Evolutionary conservation across 2,797 vertebrate genomes (phyloP), one percentile per base, ranked within the genome.

Genomic region (Podargus strigoides): DNA sequence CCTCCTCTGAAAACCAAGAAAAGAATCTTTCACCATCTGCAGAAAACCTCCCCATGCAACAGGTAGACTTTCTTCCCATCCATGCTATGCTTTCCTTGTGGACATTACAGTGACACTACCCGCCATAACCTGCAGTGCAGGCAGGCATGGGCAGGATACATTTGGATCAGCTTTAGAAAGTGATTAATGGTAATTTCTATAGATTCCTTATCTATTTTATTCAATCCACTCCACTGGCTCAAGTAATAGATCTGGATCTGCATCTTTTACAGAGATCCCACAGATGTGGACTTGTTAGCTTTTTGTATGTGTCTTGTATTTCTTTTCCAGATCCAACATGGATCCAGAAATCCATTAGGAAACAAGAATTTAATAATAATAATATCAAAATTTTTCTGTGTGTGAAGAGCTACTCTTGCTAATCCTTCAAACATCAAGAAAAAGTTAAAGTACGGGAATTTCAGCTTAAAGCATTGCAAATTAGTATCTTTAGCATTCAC

Each of bases 401-500:
- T 49, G 22, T 52, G 41, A 76, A 68, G 49, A 84, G 18, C 20
- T 50, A 66, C 39, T 62, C 30, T 34, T 68, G 52, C 14, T 72
- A 28, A 88, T 94, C n/a, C n/a, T 87, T 85, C 49, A 78, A 89
- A 63, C 2, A 17, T 16, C 36, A 84, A 67, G 21, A 68, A 67
- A 78, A 77, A 60, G 42, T 41, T 52, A 26, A 88, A 86, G 28
- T 44, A 66, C 19, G 30, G n/a, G 23, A 76, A 83, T 60, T 93
- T 77, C 67, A 74, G 18, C 24, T 90, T 83, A 88, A 90, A 88
- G 52, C 67, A 83, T 21, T 88, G 42, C 18, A 93, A 88, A 93
- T 53, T 62, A 70, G 15, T 87, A 84, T 50, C 52, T 75, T 90
- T 17, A 74, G n/a, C 23, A 39, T 50, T 72, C 34, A 53, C 3